A percentile compares a stretch with the other conserved stretches of the same genome.
These are phyloP conservation scores for Thymelicus acteon DNA, from an alignment of 2,888 invertebrate species.

Conservation along the genomic window DNA sequence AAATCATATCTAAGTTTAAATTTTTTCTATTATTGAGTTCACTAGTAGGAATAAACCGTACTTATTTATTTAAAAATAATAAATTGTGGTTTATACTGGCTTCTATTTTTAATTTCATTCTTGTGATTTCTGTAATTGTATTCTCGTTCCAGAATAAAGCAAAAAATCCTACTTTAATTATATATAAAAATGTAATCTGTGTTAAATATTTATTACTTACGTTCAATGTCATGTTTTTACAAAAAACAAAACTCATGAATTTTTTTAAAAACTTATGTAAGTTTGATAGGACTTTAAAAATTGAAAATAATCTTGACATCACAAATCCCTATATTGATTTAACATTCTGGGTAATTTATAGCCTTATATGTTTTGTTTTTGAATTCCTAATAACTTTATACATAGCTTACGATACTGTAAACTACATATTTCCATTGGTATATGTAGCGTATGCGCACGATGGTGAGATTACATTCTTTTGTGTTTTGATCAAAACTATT, in stretches of 20 bases:
- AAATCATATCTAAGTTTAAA: not conserved
- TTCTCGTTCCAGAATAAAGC: not conserved
- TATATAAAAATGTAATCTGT: slow-evolving; percentile 52
- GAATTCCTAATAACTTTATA: slow-evolving; percentile 47
- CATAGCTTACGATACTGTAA: not conserved
- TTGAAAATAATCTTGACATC: slow-evolving; percentile 50
- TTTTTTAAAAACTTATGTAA: slow-evolving; percentile 54
- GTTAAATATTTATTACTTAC: slow-evolving; percentile 56
- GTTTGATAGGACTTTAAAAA: slow-evolving; percentile 61
- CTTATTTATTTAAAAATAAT: slow-evolving; percentile 7
- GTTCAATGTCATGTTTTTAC: slow-evolving; percentile 48
- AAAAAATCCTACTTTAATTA: slow-evolving; percentile 47
- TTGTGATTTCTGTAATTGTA: not conserved
- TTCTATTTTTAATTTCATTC: not conserved
- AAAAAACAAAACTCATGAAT: slow-evolving; percentile 50
- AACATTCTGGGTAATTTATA: slow-evolving; percentile 45
- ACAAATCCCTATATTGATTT: slow-evolving; percentile 46
- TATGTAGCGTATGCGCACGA: slow-evolving; percentile 58
- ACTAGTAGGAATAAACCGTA: slow-evolving; percentile 12
- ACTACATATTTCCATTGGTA: slow-evolving; percentile 13
- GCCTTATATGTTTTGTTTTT: slow-evolving; percentile 46
- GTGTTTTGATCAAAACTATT: slow-evolving; percentile 55
- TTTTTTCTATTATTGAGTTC: slow-evolving; percentile 2
- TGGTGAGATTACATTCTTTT: slow-evolving; percentile 59
- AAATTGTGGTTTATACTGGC: not conserved